A percentile compares a stretch with the other conserved stretches of the same genome.
phyloP scores from a whole-genome alignment of 2,797 vertebrate genomes.

The Lepilemur ruficaudatus region DNA sequence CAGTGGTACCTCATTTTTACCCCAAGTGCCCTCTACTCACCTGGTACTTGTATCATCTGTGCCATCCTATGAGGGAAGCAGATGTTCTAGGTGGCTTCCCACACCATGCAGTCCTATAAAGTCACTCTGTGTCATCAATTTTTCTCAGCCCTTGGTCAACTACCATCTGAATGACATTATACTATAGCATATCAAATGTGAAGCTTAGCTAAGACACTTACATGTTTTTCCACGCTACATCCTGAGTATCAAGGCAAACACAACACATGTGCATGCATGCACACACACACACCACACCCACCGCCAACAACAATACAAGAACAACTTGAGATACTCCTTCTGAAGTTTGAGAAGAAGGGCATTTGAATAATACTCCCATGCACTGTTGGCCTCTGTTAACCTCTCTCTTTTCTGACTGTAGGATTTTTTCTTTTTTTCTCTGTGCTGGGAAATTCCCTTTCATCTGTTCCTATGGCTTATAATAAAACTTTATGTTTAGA shows the following conservation, averaged over 20 bases:
- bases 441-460: neutral
- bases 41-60: neutral
- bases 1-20: neutral
- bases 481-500: neutral
- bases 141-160: neutral
- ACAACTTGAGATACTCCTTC: neutral
- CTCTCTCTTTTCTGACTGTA: neutral
- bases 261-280: neutral
- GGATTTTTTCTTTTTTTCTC: neutral
- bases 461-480: neutral
- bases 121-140: neutral
- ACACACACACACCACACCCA: neutral
- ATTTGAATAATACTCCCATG: neutral
- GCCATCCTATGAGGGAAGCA: neutral
- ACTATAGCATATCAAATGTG: neutral
- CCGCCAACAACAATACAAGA: neutral
- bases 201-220: neutral
- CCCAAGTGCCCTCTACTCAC: neutral
- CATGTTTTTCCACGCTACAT: neutral
- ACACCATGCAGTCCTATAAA: neutral
- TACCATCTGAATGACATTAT: neutral
- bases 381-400: neutral
- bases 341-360: neutral
- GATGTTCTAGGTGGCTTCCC: neutral
- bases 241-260: neutral